These are phyloP conservation scores for Drosophila nigromelanica DNA, from an alignment of 1,140 invertebrate genomes.

Conservation along the genomic window DNA sequence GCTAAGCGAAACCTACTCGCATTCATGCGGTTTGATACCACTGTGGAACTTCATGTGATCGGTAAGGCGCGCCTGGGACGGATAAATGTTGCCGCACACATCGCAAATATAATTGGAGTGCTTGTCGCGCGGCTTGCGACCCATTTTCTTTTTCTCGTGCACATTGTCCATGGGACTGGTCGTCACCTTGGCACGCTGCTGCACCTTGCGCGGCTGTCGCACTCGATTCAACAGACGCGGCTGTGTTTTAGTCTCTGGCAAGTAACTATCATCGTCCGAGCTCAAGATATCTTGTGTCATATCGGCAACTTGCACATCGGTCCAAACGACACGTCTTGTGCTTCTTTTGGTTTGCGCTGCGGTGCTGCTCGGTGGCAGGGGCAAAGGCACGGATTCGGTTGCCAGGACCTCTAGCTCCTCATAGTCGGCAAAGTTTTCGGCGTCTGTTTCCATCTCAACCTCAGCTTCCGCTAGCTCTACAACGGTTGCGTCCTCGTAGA, in stretches of 20 bases:
- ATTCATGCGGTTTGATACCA: constrained; percentile 74
- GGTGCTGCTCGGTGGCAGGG: background rate
- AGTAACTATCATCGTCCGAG: constrained; percentile 49
- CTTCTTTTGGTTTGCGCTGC: background rate
- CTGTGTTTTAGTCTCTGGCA: constrained; percentile 4
- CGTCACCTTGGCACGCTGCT: background rate
- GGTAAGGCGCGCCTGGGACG: constrained; percentile 69
- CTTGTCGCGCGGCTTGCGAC: constrained; percentile 61
- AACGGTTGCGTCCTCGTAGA: constrained; percentile 33
- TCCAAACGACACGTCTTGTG: constrained; percentile 1
- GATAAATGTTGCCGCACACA: constrained; percentile 79
- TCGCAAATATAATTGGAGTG: constrained; percentile 70
- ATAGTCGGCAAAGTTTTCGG: constrained; percentile 55
- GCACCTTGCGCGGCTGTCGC: constrained; percentile 12
- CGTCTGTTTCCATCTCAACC: constrained; percentile 34
- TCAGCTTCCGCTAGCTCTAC: constrained; percentile 41
- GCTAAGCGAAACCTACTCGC: constrained; percentile 59
- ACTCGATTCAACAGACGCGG: constrained; percentile 12
- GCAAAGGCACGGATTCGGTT: constrained; percentile 4
- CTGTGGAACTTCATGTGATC: constrained; percentile 81
- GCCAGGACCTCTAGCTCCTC: constrained; percentile 60
- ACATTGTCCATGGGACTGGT: background rate
- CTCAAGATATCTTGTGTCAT: constrained; percentile 35
- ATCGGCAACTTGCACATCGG: constrained; percentile 13
- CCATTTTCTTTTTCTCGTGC: constrained; percentile 46